Conservation (phyloP, 2,113 vertebrate species). For the Pontoporia blainvillei region DNA sequence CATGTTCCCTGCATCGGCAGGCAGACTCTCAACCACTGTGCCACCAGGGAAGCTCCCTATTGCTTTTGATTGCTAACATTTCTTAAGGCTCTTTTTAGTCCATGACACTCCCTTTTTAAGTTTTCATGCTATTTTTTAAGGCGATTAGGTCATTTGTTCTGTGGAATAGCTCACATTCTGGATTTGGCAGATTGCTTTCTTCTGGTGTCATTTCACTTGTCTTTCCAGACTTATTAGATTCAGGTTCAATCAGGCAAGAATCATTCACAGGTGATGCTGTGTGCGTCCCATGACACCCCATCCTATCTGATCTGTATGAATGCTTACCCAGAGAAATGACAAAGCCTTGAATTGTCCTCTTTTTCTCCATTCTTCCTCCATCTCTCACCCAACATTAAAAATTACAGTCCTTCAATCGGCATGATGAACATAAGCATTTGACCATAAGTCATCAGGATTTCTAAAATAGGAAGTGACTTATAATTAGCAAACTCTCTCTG, state of each 20-base stretch:
- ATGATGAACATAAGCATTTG: constrained; percentile 51
- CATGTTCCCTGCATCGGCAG: too few species aligned
- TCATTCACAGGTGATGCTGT: not conserved
- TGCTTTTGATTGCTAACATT: not conserved
- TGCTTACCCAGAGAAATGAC: not conserved
- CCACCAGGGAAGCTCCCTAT: not conserved
- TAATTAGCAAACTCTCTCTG: constrained; percentile 47
- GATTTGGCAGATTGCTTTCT: not conserved
- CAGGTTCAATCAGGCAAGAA: not conserved
- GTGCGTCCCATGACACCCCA: too few species aligned
- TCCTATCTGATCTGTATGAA: not conserved
- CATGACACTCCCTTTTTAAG: not conserved
- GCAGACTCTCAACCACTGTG: too few species aligned
- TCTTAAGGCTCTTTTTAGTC: not conserved
- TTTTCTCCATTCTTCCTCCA: not conserved
- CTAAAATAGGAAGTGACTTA: constrained; percentile 56
- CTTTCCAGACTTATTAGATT: not conserved
- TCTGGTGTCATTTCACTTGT: not conserved
- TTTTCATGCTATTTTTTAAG: not conserved
- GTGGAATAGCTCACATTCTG: not conserved
- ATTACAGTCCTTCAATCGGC: not conserved
- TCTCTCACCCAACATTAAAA: not conserved
- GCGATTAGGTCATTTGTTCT: not conserved
- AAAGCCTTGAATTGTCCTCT: not conserved
- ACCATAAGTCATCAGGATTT: constrained; percentile 58